Percentiles rank a stretch among this genome's conserved stretches.
These are phyloP conservation scores for Cathartes aura DNA, from an alignment of 2,113 vertebrate genomes.

Conservation along the genomic window DNA sequence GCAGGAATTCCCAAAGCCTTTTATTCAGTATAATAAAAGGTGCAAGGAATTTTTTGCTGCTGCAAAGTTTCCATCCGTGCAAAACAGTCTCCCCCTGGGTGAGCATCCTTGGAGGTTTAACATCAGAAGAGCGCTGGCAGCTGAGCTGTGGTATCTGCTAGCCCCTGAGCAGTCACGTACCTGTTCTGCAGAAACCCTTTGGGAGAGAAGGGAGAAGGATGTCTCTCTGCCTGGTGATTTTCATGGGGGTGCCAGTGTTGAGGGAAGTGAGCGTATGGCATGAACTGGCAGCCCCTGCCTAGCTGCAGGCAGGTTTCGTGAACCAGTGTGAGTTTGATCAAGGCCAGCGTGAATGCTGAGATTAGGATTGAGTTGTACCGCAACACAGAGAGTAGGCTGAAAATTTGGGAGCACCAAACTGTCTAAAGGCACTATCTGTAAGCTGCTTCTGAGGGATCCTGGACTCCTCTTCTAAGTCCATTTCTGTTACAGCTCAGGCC, in stretches of 20 bases:
- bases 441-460: not conserved
- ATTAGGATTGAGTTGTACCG: not conserved
- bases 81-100: not conserved
- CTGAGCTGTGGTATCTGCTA: not conserved
- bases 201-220: not conserved
- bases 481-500: not conserved
- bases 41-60: not conserved
- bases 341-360: not conserved
- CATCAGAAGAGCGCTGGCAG: not conserved
- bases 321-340: not conserved
- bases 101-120: not conserved
- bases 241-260: not conserved
- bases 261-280: not conserved
- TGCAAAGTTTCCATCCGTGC: not conserved
- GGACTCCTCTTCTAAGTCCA: not conserved
- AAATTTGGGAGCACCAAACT: not conserved
- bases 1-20: conserved; percentile 11
- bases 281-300: not conserved
- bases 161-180: not conserved
- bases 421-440: not conserved
- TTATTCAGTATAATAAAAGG: not conserved
- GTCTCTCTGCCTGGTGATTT: not conserved
- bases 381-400: not conserved
- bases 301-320: not conserved
- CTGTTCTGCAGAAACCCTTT: not conserved